These are phyloP conservation scores for Myotis davidii DNA, from an alignment of 2,113 vertebrate species.

Conservation along the genomic window DNA sequence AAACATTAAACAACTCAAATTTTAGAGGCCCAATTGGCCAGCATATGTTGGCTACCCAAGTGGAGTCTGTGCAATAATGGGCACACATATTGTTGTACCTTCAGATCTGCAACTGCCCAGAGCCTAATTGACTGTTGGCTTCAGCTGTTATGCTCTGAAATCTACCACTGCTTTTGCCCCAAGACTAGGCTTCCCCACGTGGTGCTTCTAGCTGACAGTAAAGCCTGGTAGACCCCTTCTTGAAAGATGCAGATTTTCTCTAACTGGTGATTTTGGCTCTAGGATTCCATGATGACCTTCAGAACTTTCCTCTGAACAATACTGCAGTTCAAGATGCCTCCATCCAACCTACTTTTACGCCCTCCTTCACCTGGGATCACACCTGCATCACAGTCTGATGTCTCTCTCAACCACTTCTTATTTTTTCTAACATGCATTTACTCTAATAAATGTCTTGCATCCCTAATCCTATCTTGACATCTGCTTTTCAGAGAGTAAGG, in stretches of 20 bases:
- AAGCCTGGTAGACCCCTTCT: background rate
- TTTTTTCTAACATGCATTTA: background rate
- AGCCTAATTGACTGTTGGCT: background rate
- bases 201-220: background rate
- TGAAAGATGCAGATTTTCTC: background rate
- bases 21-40: background rate
- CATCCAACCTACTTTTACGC: background rate
- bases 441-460: background rate
- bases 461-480: background rate
- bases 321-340: background rate
- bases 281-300: background rate
- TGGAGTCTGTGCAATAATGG: background rate
- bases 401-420: background rate
- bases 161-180: background rate
- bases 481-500: background rate
- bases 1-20: background rate
- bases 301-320: background rate
- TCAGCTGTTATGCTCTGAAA: background rate
- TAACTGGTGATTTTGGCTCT: background rate
- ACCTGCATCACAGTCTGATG: background rate
- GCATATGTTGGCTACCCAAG: background rate
- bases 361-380: background rate
- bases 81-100: background rate
- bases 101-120: background rate
- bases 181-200: background rate